Base-by-base conservation (phyloP, 2,797 vertebrate genomes). In the Setipinna tenuifilis region DNA sequence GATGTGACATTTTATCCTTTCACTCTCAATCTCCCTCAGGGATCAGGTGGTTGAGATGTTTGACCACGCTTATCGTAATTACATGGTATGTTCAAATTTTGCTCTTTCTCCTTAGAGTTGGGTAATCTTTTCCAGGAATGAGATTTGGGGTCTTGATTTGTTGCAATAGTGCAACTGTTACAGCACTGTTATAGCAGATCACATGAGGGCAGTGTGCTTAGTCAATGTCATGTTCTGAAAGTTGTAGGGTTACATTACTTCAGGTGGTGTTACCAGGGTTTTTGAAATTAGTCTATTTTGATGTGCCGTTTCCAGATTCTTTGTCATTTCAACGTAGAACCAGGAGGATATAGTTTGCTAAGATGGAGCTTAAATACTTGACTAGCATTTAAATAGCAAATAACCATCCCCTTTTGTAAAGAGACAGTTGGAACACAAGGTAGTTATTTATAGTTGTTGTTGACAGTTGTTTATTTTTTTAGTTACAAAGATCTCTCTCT, bases 21-120 rank as follows among this genome's bases (percentile, higher is more conserved):
- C 9, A 4, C 35, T 44, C 35, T 44, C 31, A 14, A 1, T 28
- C 65, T 48, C 89, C 85, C 91, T 65, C 91, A 99, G 98, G 95
- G 96, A 96, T 95, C 98, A 99, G 96, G 98, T 99, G 90, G 93
- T 99, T 88, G 98, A 99, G 95, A 99, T 99, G 98, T 99, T 99
- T 95, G 98, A 99, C 94, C 98, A 99, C 90, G 98, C 98, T 35
- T 99, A 98, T 92, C 96, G 97, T 92, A 99, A 98, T 95, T 99
- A 99, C 86, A 99, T 99, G 98, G 98, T 99, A 95, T 96, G 97
- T 94, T 88, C 82, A 58, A 78, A 41, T 78, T 78, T 41, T 44
- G 16, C 71, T 25, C 71, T 78, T 78, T 78, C 31, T 35, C 4
- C 35, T 41, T 78, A 19, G 71, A 71, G 28, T 35, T 12, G 12